These are phyloP conservation scores for Meghimatium bilineatum DNA, from an alignment of 2,888 invertebrate species.

Conservation along the genomic window DNA sequence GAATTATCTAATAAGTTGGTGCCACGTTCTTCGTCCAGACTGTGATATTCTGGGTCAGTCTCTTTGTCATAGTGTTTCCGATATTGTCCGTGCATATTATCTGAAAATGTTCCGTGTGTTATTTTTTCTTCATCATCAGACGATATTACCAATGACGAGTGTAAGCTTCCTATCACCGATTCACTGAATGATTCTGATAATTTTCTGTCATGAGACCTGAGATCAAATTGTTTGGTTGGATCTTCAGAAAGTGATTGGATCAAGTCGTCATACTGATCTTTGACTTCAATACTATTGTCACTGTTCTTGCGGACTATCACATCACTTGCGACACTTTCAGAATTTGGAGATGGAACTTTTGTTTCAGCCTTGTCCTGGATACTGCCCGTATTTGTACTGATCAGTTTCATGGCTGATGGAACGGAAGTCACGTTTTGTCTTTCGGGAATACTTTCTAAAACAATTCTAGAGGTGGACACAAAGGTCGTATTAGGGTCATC, in stretches of 20 bases:
- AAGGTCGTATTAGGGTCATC: background rate
- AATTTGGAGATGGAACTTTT: background rate
- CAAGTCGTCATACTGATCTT: background rate
- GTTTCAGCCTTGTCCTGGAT: background rate
- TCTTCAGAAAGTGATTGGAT: background rate
- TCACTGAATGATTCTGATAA: background rate
- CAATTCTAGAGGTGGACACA: background rate
- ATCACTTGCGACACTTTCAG: background rate
- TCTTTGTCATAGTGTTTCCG: background rate
- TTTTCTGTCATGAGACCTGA: background rate
- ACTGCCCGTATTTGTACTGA: background rate
- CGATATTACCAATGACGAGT: background rate
- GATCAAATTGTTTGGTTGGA: background rate
- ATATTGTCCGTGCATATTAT: background rate
- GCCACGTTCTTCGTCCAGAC: background rate
- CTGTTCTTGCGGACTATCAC: background rate
- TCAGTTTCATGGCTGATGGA: too few relatives aligned
- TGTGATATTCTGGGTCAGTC: background rate
- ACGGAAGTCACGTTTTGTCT: background rate
- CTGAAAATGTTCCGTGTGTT: background rate
- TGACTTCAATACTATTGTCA: background rate
- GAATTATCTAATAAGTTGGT: background rate
- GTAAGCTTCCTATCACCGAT: slow-evolving; percentile 12
- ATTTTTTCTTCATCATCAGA: background rate
- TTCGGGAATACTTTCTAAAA: background rate